These are phyloP conservation scores for Tribolium madens DNA, from an alignment of 1,140 invertebrate genomes.

Conservation along the genomic window DNA sequence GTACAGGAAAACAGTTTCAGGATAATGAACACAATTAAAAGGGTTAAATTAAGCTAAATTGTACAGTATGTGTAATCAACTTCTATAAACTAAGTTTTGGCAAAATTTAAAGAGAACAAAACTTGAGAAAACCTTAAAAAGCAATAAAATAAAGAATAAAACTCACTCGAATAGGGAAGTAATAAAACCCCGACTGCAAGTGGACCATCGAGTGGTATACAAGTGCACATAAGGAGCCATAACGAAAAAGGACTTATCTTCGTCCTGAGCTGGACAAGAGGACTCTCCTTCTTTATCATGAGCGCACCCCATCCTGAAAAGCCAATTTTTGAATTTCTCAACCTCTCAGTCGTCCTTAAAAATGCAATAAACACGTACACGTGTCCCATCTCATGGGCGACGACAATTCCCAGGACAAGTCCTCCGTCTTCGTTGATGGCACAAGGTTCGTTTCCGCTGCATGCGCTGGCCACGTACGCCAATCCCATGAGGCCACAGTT, in stretches of 20 bases:
- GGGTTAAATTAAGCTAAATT: not conserved
- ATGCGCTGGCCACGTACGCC: constrained; percentile 76
- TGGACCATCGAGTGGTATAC: constrained; percentile 75
- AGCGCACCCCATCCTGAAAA: constrained; percentile 73
- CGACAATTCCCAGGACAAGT: constrained; percentile 74
- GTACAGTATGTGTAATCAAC: no score
- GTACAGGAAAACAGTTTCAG: not conserved
- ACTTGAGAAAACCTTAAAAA: not conserved
- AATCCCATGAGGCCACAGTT: constrained; percentile 76
- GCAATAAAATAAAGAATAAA: constrained; percentile 19
- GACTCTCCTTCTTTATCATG: constrained; percentile 71
- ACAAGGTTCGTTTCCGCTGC: constrained; percentile 73
- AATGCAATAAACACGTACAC: constrained; percentile 68
- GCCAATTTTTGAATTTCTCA: not conserved
- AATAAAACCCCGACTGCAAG: constrained; percentile 74
- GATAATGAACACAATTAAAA: not conserved
- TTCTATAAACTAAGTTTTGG: no score
- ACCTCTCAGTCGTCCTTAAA: no score
- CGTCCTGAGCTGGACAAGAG: constrained; percentile 64
- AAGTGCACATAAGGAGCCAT: constrained; percentile 76
- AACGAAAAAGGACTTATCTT: constrained; percentile 68
- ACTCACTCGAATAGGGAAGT: constrained; percentile 77
- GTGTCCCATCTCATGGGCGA: constrained; percentile 81
- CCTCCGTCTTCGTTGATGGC: constrained; percentile 79
- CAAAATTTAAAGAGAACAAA: not conserved